These are phyloP conservation scores for Saccopteryx leptura DNA, from an alignment of 2,113 vertebrate species.

Conservation along the genomic window DNA sequence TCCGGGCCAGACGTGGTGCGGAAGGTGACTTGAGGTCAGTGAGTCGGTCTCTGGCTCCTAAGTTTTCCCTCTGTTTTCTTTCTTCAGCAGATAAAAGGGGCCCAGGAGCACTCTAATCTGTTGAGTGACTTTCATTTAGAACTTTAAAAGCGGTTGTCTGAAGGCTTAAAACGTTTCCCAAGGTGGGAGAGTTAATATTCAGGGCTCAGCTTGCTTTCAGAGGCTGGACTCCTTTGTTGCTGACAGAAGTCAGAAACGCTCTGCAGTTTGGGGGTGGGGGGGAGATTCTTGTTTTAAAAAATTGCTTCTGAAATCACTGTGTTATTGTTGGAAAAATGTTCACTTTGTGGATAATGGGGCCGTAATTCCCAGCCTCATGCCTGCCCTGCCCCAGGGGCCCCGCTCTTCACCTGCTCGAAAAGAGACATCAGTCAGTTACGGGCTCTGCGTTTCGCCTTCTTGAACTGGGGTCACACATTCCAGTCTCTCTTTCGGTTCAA, in stretches of 20 bases:
- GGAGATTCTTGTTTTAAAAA: constrained; percentile 73
- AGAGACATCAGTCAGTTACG: no score
- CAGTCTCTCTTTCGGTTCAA: constrained; percentile 29
- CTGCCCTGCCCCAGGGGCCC: background rate
- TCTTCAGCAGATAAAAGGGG: constrained; percentile 80
- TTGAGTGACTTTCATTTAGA: constrained; percentile 82
- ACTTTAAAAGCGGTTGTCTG: constrained; percentile 84
- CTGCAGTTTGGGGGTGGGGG: constrained; percentile 47
- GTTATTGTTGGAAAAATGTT: constrained; percentile 66
- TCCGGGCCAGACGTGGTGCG: constrained; percentile 42
- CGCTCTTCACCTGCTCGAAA: background rate
- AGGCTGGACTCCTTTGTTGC: constrained; percentile 75
- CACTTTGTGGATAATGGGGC: constrained; percentile 56
- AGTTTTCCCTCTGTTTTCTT: constrained; percentile 75
- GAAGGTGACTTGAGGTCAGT: constrained; percentile 78
- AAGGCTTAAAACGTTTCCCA: constrained; percentile 83
- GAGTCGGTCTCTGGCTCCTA: constrained; percentile 69
- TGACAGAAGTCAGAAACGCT: constrained; percentile 80
- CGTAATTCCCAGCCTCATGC: background rate
- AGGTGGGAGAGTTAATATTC: constrained; percentile 85
- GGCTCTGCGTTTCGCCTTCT: background rate
- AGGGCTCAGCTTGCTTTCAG: constrained; percentile 75
- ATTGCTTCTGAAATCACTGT: constrained; percentile 70
- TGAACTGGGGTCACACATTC: background rate
- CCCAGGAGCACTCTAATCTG: constrained; percentile 67